Conservation (phyloP, 1,140 invertebrate genomes). For the Polypedilum vanderplanki region DNA sequence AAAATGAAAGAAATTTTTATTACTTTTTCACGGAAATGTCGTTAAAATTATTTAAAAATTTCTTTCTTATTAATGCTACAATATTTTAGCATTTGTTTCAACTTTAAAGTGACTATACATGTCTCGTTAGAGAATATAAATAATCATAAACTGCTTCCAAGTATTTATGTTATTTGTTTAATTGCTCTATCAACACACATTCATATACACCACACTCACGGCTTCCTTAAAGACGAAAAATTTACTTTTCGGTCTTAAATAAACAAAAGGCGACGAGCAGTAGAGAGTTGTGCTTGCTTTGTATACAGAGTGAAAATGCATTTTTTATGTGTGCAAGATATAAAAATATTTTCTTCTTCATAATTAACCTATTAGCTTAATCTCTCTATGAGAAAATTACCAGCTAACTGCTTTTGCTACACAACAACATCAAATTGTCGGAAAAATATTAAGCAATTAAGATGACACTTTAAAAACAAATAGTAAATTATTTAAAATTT, state of each 20-base stretch:
- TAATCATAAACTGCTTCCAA: conserved; percentile 20
- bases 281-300: background rate
- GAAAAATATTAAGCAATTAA: conserved; percentile 23
- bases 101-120: background rate
- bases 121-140: background rate
- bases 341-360: background rate
- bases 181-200: conserved; percentile 9
- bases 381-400: background rate
- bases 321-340: background rate
- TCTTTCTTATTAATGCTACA: too few species aligned
- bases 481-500: conserved; percentile 26
- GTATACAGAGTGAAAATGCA: background rate
- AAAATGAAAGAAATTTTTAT: conserved; percentile 23
- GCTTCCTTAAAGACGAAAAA: background rate
- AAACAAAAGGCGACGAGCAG: background rate
- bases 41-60: conserved; percentile 22
- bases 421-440: background rate
- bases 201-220: background rate
- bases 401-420: background rate
- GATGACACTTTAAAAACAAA: conserved; percentile 27
- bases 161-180: conserved; percentile 13
- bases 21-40: background rate
- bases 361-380: background rate
- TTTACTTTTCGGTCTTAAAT: background rate
- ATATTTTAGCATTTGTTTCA: background rate